A percentile compares a stretch with the other conserved stretches of the same genome.
These are phyloP conservation scores for Sebastes diploproa DNA, from an alignment of 2,797 vertebrate genomes.

Conservation along the genomic window DNA sequence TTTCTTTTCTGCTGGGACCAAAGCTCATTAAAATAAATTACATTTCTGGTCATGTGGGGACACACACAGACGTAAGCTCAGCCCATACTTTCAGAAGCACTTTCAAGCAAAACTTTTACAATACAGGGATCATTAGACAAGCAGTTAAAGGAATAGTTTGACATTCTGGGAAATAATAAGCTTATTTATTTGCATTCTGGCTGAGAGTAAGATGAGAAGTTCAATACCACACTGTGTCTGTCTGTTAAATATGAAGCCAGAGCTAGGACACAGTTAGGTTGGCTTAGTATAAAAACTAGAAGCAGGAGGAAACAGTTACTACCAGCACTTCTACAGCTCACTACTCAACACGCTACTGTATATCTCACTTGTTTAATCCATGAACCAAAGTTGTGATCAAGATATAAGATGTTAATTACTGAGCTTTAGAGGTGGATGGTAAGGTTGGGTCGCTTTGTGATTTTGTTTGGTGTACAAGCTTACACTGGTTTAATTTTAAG, in stretches of 20 bases:
- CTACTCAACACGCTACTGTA: not conserved
- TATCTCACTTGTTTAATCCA: not conserved
- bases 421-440: not conserved
- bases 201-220: not conserved
- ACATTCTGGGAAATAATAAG: not conserved
- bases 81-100: conserved; percentile 1
- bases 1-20: conserved; percentile 22
- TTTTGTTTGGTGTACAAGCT: too few relatives aligned
- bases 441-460: too few relatives aligned
- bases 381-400: not conserved
- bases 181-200: not conserved
- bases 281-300: not conserved
- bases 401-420: not conserved
- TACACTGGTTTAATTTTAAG: too few relatives aligned
- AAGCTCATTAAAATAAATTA: conserved; percentile 54
- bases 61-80: not conserved
- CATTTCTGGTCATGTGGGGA: conserved; percentile 37
- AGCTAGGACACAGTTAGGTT: not conserved
- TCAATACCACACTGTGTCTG: not conserved
- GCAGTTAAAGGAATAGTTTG: not conserved
- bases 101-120: conserved; percentile 18
- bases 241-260: not conserved
- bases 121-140: not conserved
- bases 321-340: not conserved
- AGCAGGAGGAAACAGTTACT: not conserved